Percentiles rank a stretch among this genome's conserved stretches.
Conservation (phyloP, 2,888 invertebrate genomes). For the Spilarctia lutea region DNA sequence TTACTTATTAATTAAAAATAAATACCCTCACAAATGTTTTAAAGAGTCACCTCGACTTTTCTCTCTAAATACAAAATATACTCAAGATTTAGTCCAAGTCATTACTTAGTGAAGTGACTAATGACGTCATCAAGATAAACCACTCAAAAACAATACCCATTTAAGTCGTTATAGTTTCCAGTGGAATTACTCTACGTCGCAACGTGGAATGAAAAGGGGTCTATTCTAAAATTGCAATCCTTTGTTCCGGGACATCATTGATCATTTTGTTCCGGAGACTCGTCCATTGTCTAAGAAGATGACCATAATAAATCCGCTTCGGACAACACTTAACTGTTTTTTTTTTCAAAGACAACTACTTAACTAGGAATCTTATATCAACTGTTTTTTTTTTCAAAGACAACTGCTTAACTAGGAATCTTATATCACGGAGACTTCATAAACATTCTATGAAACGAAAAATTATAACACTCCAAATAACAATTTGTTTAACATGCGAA, state of each 20-base stretch:
- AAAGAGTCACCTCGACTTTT: neutral
- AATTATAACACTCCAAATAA: too few species aligned
- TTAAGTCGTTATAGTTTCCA: constrained; percentile 55
- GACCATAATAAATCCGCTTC: constrained; percentile 54
- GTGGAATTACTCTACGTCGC: constrained; percentile 50
- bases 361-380: too few species aligned
- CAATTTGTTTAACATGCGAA: too few species aligned
- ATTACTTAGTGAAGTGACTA: constrained; percentile 41
- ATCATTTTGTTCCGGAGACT: constrained; percentile 60
- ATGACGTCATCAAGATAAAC: constrained; percentile 44
- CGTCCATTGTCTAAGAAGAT: constrained; percentile 54
- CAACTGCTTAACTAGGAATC: too few species aligned
- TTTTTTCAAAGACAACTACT: too few species aligned
- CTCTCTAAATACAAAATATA: constrained; percentile 14
- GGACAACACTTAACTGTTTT: constrained; percentile 34
- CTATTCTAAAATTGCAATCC: constrained; percentile 61
- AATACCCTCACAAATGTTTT: neutral
- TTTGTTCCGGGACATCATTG: constrained; percentile 61
- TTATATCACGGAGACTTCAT: too few species aligned
- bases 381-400: constrained; percentile 1
- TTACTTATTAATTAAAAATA: too few species aligned
- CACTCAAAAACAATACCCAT: constrained; percentile 50
- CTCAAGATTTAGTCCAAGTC: constrained; percentile 34
- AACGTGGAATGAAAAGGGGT: constrained; percentile 49
- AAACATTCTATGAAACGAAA: too few species aligned